A percentile compares a stretch with the other conserved stretches of the same genome.
These are phyloP conservation scores for Margaritifera margaritifera DNA, from an alignment of 2,888 invertebrate genomes.

Conservation along the genomic window DNA sequence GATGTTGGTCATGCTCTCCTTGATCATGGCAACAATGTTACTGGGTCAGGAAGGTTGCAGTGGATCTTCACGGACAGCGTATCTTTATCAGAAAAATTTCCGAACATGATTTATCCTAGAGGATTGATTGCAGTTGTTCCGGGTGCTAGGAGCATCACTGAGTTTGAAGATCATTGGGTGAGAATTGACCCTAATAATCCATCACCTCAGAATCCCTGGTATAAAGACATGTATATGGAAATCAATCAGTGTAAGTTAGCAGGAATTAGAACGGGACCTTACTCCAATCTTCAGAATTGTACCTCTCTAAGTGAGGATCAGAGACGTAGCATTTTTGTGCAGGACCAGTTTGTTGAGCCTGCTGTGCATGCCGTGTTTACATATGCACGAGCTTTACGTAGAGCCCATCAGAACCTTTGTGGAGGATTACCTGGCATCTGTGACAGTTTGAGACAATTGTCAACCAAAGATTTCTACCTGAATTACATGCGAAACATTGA, in stretches of 20 bases:
- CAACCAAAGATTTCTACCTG: conserved; percentile 51
- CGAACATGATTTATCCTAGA: conserved; percentile 49
- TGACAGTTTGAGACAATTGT: conserved; percentile 37
- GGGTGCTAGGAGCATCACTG: conserved; percentile 57
- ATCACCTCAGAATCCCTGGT: conserved; percentile 63
- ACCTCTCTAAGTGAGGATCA: conserved; percentile 25
- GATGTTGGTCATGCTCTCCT: conserved; percentile 40
- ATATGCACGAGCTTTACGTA: conserved; percentile 62
- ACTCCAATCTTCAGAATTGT: conserved; percentile 20
- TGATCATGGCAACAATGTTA: conserved; percentile 29
- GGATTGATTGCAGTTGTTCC: conserved; percentile 61
- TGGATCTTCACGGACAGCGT: conserved; percentile 65
- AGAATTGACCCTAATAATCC: conserved; percentile 53
- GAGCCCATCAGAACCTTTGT: conserved; percentile 58
- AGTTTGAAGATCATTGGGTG: conserved; percentile 70
- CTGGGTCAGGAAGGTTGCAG: conserved; percentile 59
- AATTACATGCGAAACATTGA: conserved; percentile 59
- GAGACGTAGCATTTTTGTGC: conserved; percentile 48
- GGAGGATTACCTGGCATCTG: conserved; percentile 52
- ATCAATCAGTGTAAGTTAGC: conserved; percentile 49
- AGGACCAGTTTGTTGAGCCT: conserved; percentile 65
- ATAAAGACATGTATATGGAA: conserved; percentile 62
- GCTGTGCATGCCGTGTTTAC: conserved; percentile 65
- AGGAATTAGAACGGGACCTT: conserved; percentile 28
- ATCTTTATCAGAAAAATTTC: conserved; percentile 39